Evolutionary conservation across 2,888 invertebrate genomes (phyloP).

Genomic region (Ichneumoninae sp.): DNA sequence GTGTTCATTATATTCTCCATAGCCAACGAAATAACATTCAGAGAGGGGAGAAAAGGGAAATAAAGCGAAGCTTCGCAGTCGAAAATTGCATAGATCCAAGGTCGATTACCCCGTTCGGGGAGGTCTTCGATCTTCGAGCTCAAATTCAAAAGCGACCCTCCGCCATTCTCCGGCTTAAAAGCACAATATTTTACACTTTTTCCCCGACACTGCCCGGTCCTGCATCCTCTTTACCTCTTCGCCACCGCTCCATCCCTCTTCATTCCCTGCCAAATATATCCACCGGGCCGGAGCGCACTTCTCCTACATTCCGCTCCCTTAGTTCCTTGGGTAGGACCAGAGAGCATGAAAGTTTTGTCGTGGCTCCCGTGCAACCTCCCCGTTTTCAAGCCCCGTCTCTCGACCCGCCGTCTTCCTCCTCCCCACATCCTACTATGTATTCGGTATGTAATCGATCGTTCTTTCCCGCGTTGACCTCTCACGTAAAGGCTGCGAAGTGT

Average conservation of each 20-base stretch:
- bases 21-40: neutral
- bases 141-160: conserved; percentile 78
- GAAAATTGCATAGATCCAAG: conserved; percentile 2
- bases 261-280: conserved; percentile 40
- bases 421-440: neutral
- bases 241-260: conserved; percentile 33
- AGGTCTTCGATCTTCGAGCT: conserved; percentile 77
- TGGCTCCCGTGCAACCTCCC: conserved; percentile 44
- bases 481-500: too few species aligned
- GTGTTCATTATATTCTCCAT: conserved; percentile 16
- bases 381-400: conserved; percentile 45
- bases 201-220: conserved; percentile 31
- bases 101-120: conserved; percentile 41
- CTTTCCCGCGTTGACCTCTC: too few species aligned
- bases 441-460: too few species aligned
- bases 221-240: conserved; percentile 36
- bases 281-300: neutral
- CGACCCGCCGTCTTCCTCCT: neutral
- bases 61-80: neutral
- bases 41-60: conserved; percentile 4
- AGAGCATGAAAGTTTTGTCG: conserved; percentile 71
- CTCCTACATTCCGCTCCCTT: conserved; percentile 44
- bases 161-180: conserved; percentile 74
- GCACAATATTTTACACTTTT: conserved; percentile 80
- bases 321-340: conserved; percentile 69